Evolutionary conservation across 1,140 invertebrate genomes (phyloP).

Genomic region (Drosophila nigrodunni): DNA sequence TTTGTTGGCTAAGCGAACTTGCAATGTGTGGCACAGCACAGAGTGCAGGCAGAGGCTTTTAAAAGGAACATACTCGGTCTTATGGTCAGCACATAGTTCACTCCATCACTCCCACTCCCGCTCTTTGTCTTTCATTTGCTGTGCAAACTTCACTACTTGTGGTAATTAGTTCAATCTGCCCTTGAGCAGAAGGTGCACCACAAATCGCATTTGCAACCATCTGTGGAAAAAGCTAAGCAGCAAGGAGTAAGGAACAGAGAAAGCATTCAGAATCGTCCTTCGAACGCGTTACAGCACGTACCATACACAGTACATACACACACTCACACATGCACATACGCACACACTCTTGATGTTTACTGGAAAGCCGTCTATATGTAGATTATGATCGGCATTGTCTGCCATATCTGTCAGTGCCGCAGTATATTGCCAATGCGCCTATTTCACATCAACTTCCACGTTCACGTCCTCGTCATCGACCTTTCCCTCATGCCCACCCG

Average conservation of each 20-base stretch:
- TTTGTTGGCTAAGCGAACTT: slow-evolving; percentile 21
- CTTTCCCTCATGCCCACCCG: neutral
- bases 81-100: neutral
- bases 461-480: neutral
- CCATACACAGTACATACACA: slow-evolving; percentile 12
- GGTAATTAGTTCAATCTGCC: slow-evolving; percentile 47
- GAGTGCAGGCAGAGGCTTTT: neutral
- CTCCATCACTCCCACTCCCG: neutral
- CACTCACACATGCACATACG: slow-evolving; percentile 8
- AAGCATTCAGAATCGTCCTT: slow-evolving; percentile 56
- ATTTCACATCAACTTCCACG: neutral
- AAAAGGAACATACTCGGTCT: neutral
- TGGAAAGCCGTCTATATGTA: slow-evolving; percentile 44
- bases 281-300: slow-evolving; percentile 51
- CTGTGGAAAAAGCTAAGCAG: slow-evolving; percentile 8
- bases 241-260: neutral
- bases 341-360: slow-evolving; percentile 24
- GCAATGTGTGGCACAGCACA: neutral
- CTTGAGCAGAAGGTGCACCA: slow-evolving; percentile 36
- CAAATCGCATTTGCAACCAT: slow-evolving; percentile 42
- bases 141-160: slow-evolving; percentile 4
- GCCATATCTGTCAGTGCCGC: slow-evolving; percentile 31
- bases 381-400: slow-evolving; percentile 63
- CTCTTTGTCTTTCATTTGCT: neutral
- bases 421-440: slow-evolving; percentile 23